Evolutionary conservation across 2,113 vertebrate species (phyloP), one percentile per base, ranked within the genome.

Genomic region (Zonotrichia leucophrys): DNA sequence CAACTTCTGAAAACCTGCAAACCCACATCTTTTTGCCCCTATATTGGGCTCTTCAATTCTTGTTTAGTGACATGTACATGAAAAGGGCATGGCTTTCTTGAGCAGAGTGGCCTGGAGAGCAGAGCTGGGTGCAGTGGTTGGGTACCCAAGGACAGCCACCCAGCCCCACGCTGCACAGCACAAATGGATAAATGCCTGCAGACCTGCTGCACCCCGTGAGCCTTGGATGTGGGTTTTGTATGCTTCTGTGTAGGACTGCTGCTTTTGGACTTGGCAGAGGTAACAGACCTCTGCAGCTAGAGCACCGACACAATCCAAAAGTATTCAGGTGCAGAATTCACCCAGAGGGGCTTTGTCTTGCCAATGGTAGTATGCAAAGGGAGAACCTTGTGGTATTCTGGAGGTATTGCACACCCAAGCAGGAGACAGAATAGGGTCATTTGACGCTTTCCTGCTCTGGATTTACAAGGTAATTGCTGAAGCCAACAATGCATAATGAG

Each of bases 151-250:
- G 23, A 44, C 21, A 69, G 11, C 5, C 11, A 8, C 24, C 59
- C 30, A 70, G 22, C 15, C 39, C 23, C 0, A 1, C 0, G 0
- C 49, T 33, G 18, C 50, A 7, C 20, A 23, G 31, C 23, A 39
- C 21, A 49, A 59, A n/a, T 9, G 23, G 23, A 16, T 10, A 24
- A n/a, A 18, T 27, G n/a, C 10, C 35, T 6, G 2, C 56, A 44
- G 39, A 46, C 5, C 46, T 63, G 18, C 28, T n/a, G 66, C 23
- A 30, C 9, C 6, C 4, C 6, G 15, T 22, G 56, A 31, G 56
- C 21, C 66, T 25, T 64, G 41, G 8, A 10, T 52, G 8, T 35
- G 31, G 5, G 25, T 18, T 85, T 50, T 49, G 5, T 28, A 27
- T n/a, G 24, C 3, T 41, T 62, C 50, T 47, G 15, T 47, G 81